Percentiles rank a stretch among this genome's conserved stretches.
phyloP scores from a whole-genome alignment of 2,888 invertebrate genomes.

The Volucella zonaria region DNA sequence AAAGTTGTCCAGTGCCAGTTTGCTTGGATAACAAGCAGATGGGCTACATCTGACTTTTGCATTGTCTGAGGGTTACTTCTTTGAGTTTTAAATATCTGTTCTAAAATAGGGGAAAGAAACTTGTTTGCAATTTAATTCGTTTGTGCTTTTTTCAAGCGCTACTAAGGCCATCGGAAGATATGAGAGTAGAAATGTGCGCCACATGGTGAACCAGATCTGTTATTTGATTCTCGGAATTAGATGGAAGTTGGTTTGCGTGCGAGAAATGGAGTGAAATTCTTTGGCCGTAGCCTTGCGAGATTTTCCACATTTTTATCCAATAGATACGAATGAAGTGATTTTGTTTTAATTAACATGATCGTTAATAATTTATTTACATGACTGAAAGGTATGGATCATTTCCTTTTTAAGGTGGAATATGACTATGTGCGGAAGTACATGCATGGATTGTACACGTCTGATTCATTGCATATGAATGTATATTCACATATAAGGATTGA shows the following conservation, averaged over 20 bases:
- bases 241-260: background rate
- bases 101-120: no score
- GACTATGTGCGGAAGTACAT: no score
- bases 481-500: no score
- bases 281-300: background rate
- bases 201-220: background rate
- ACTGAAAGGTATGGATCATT: no score
- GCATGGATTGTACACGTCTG: no score
- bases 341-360: background rate
- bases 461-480: no score
- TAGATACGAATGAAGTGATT: background rate
- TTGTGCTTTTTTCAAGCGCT: background rate
- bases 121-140: background rate
- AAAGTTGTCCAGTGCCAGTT: background rate
- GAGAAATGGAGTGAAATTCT: background rate
- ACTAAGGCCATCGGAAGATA: no score
- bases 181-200: conserved; percentile 11
- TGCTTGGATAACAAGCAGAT: conserved; percentile 4
- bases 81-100: no score
- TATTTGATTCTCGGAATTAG: background rate
- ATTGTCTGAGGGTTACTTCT: background rate
- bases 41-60: background rate
- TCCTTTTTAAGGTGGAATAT: no score
- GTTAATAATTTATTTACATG: background rate
- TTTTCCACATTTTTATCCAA: background rate